Evolutionary conservation across 64 coral and sea anemone species (phyloP).

Genomic region (Montipora capricornis): DNA sequence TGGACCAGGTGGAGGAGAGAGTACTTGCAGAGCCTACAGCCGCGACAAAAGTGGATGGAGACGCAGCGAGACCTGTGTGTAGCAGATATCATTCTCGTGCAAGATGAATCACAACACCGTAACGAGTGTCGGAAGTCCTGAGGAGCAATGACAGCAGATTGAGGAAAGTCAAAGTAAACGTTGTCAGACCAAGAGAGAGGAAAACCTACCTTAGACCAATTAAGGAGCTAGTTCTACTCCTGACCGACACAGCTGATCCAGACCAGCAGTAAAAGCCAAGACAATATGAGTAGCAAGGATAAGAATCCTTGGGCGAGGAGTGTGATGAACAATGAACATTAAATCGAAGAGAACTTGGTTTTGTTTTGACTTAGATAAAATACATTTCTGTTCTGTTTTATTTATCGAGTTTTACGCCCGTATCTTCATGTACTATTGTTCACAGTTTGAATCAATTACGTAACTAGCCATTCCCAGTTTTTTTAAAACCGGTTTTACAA

Average conservation of each 20-base stretch:
- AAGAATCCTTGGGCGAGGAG: no score
- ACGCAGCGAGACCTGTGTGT: slow-evolving; percentile 4
- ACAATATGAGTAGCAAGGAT: no score
- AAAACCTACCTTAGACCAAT: not conserved
- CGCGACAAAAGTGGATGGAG: slow-evolving; percentile 20
- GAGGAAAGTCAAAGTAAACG: not conserved
- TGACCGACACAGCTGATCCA: not conserved
- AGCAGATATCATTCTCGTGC: not conserved
- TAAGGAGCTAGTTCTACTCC: not conserved
- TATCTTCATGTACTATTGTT: no score
- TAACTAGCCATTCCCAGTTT: not conserved
- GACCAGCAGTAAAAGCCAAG: no score
- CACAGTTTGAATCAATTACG: no score
- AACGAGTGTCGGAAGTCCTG: not conserved
- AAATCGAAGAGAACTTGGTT: no score
- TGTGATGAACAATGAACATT: no score
- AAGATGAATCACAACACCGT: not conserved
- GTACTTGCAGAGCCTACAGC: slow-evolving; percentile 50
- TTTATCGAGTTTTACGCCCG: no score
- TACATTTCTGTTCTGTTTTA: no score
- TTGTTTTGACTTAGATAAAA: no score
- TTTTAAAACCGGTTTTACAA: no score
- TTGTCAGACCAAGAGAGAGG: not conserved
- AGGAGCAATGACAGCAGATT: not conserved
- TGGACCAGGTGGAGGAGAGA: slow-evolving; percentile 26